Conservation (phyloP, 1,140 invertebrate species). For the Caenorhabditis tropicalis region DNA sequence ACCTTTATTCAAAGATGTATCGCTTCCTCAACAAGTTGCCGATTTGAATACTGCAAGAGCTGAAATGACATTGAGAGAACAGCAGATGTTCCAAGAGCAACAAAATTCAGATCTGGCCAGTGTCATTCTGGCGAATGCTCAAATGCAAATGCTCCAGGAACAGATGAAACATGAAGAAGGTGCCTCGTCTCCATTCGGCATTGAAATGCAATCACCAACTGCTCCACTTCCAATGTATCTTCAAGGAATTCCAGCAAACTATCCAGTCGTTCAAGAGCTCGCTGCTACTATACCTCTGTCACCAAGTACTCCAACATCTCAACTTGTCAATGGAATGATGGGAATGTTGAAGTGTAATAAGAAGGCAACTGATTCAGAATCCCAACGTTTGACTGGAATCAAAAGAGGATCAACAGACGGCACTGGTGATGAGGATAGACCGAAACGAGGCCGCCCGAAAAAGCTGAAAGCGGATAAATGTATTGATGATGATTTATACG, state of each 20-base stretch:
- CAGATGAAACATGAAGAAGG: neutral
- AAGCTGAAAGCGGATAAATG: conserved; percentile 54
- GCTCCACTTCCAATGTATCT: neutral
- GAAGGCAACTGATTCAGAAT: neutral
- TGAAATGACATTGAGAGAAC: neutral
- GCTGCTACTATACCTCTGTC: neutral
- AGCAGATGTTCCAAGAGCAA: neutral
- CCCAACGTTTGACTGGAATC: neutral
- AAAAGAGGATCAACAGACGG: neutral
- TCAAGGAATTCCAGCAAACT: conserved; percentile 1
- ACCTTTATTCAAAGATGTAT: conserved; percentile 58
- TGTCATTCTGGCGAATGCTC: conserved; percentile 23
- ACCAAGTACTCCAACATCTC: conserved; percentile 6
- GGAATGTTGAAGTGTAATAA: neutral
- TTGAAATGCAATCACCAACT: neutral
- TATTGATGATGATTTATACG: conserved; percentile 52
- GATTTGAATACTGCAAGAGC: neutral
- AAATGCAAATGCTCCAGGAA: conserved; percentile 22
- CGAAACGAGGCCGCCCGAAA: conserved; percentile 52
- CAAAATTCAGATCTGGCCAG: neutral
- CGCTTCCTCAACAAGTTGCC: neutral
- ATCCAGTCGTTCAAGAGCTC: conserved; percentile 13
- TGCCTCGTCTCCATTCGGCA: neutral
- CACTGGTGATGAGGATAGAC: conserved; percentile 46
- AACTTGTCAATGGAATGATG: conserved; percentile 24